Evolutionary conservation across 2,113 vertebrate genomes (phyloP).

Genomic region (Cygnus buccinator): DNA sequence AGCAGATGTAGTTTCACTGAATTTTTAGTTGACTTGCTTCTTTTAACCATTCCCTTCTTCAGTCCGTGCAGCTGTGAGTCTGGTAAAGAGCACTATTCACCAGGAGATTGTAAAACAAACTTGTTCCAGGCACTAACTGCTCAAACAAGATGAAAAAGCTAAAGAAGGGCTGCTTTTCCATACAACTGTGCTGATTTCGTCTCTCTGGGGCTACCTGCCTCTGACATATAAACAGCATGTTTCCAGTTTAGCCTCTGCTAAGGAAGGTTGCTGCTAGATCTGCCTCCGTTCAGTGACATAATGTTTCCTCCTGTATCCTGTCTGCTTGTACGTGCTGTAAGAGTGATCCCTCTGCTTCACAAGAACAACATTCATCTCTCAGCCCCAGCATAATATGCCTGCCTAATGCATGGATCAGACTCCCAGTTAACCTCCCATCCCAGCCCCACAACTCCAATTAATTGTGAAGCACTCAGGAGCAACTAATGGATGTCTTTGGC

Average conservation of each 20-base stretch:
- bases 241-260: background rate
- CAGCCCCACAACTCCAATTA: background rate
- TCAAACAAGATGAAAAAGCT: background rate
- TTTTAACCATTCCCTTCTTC: background rate
- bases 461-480: background rate
- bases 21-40: background rate
- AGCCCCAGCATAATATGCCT: background rate
- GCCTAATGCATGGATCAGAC: background rate
- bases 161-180: background rate
- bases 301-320: background rate
- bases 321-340: background rate
- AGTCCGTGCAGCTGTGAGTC: rapidly evolving
- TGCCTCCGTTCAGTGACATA: background rate
- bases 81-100: background rate
- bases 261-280: background rate
- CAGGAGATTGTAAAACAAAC: background rate
- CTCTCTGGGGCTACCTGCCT: background rate
- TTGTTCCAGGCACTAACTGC: background rate
- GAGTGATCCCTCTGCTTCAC: background rate
- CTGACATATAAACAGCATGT: background rate
- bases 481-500: background rate
- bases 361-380: background rate
- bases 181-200: no score
- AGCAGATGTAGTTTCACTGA: background rate
- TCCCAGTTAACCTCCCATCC: background rate